Evolutionary conservation across 2,888 invertebrate genomes (phyloP), one percentile per base, ranked within the genome.

Genomic region (Nesidiocoris tenuis): DNA sequence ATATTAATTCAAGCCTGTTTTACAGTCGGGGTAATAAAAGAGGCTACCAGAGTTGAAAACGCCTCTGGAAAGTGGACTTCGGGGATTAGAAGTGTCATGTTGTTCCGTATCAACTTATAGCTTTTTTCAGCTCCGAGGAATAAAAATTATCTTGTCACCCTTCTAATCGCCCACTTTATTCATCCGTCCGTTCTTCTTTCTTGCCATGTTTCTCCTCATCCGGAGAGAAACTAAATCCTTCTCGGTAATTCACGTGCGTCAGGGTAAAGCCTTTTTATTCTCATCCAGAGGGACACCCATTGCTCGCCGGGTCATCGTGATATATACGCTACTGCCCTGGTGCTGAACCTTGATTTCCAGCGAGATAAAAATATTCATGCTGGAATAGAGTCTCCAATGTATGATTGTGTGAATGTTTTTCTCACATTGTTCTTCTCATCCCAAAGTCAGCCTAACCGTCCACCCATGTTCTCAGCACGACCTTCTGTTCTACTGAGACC

Each of bases 71-170:
- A 74, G 56, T 64, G 74, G 74, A 64, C 74, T 55, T 64, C 7
- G 22, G 56, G 74, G 74, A 74, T 74, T 74, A 74, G 23, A 17
- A 64, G 56, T 74, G 74, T 64, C 74, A 64, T 74, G 74, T 64
- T 64, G 55, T 61, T 74, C 64, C 64, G 55, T 74, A 74, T 74
- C 64, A 74, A 74, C 64, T 74, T 74, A 64, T 74, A 74, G 64
- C 74, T 64, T 55, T 59, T 59, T 59, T 59, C 16, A 3, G 7
- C 5, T 12, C 12, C 5, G 5, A 12, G 5, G 39, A 39, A 39
- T 39, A 39, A 39, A 39, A 39, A 39, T 39, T 39, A 39, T 39
- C 39, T 39, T 39, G 39, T 39, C 39, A 39, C 59, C 59, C 59
- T 19, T 59, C 59, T 19, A 18, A 18, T 59, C 59, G 18, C 59